Conservation (phyloP, 2,888 invertebrate genomes). For the Stramonita haemastoma region DNA sequence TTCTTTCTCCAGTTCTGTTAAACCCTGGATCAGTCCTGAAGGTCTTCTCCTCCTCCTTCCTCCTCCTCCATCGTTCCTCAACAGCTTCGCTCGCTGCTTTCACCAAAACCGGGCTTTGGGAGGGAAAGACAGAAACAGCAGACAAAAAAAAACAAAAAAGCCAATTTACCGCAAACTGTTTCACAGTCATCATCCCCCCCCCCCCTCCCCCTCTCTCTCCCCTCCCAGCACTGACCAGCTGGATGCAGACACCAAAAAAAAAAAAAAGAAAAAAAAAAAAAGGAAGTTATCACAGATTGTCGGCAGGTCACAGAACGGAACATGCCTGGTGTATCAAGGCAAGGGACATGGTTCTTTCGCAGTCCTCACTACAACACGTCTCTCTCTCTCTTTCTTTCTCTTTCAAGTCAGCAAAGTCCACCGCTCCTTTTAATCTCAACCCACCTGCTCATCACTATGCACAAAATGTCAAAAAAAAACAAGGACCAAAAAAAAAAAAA, state of each 20-base stretch:
- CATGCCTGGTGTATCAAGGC: not conserved
- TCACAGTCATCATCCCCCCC: not conserved
- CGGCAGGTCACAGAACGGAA: not conserved
- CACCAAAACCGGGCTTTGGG: not conserved
- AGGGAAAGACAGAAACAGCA: not conserved
- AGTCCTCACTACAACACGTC: not conserved
- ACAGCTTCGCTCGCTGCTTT: not conserved
- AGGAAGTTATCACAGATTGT: conserved; percentile 27
- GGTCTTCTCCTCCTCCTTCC: not conserved
- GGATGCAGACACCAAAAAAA: too few relatives aligned
- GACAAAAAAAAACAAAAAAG: not conserved
- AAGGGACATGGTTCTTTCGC: not conserved
- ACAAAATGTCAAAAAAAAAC: not conserved
- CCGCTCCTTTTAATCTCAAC: not conserved
- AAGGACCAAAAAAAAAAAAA: not conserved
- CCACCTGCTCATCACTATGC: not conserved
- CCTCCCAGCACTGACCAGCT: not conserved
- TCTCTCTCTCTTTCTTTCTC: not conserved
- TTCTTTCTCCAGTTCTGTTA: too few relatives aligned
- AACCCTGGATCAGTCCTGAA: not conserved
- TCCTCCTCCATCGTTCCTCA: too few relatives aligned
- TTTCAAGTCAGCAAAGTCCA: not conserved
- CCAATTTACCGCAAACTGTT: not conserved
- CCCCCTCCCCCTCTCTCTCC: not conserved
- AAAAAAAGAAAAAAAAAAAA: not conserved